Evolutionary conservation across 1,140 invertebrate genomes (phyloP), one percentile per base, ranked within the genome.

Genomic region (Eumeta japonica): DNA sequence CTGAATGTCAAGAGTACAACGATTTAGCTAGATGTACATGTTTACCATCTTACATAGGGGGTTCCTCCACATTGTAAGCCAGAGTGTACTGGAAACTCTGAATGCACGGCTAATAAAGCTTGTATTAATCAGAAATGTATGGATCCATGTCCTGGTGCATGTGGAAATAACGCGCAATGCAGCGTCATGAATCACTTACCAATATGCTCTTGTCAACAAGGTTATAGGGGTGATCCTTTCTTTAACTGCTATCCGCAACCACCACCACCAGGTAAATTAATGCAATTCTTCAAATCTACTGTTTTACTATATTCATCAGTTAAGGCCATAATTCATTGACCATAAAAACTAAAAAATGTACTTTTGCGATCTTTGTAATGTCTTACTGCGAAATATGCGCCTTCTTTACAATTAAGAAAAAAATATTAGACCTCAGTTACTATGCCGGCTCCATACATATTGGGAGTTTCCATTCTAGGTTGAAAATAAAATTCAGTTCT

Each of bases 71-170:
- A 80, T 39, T 88, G 86, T 48, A 73, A 83, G 47, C 84, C 86
- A 15, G 86, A 89, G 65, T 89, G 87, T 63, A 79, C 79, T 1
- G 80, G 86, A 13, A 85, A 86, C 58, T 78, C 85, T 0, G 86
- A 89, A 50, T 89, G 87, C 55, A 67, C 74, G 13, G 81, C 81
- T 38, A 76, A 77, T 28, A 74, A 65, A 42, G 85, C 85, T 2
- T 89, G 87, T 50, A 81, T 84, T 17, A 83, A 81, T 45, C 79
- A 85, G 54, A 85, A 84, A 68, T 88, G 86, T 60, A 75, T 78
- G 32, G 83, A 89, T 62, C 85, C 86, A 37, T 89, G 86, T 55
- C 82, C 79, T n/a, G 84, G 85, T 24, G 82, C 83, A 1, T 88
- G 86, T 50, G 86, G 86, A 27, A 63, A 79, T 31, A 76, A 79